Evolutionary conservation across 2,797 vertebrate species (phyloP).

Genomic region (Sebastes aleutianus): DNA sequence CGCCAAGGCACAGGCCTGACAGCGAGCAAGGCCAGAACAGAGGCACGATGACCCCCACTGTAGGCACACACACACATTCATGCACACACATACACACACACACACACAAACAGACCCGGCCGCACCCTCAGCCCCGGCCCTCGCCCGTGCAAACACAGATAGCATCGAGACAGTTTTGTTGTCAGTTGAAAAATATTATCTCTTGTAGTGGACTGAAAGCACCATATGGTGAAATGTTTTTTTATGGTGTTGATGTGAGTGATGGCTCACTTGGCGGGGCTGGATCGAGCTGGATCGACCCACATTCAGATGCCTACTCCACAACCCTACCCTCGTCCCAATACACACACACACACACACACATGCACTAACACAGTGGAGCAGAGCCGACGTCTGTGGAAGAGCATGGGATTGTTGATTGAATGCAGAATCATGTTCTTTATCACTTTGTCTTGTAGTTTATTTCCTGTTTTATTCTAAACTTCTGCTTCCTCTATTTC

Average conservation of each 20-base stretch:
- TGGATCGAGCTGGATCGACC: slow-evolving; percentile 81
- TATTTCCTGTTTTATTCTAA: slow-evolving; percentile 1
- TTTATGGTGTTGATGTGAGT: slow-evolving; percentile 81
- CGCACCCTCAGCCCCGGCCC: slow-evolving; percentile 20
- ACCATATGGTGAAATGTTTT: slow-evolving; percentile 82
- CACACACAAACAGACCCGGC: background rate
- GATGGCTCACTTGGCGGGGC: slow-evolving; percentile 80
- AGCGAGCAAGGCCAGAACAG: slow-evolving; percentile 70
- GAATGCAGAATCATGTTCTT: slow-evolving; percentile 54
- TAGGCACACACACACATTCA: slow-evolving; percentile 10
- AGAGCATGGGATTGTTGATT: slow-evolving; percentile 46
- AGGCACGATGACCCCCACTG: slow-evolving; percentile 53
- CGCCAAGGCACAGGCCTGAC: slow-evolving; percentile 66
- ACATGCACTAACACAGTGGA: background rate
- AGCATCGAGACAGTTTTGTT: slow-evolving; percentile 79
- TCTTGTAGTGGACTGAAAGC: slow-evolving; percentile 82
- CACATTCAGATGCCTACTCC: slow-evolving; percentile 73
- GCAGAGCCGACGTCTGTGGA: slow-evolving; percentile 24
- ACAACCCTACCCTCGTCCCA: slow-evolving; percentile 30
- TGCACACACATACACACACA: slow-evolving; percentile 18
- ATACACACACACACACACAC: slow-evolving; percentile 28
- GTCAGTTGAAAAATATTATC: slow-evolving; percentile 82
- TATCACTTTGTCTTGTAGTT: slow-evolving; percentile 40
- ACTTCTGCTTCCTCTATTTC: background rate
- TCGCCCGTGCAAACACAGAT: slow-evolving; percentile 66